phyloP scores from a whole-genome alignment of 2,888 invertebrate genomes.

The Terebella lapidaria region DNA sequence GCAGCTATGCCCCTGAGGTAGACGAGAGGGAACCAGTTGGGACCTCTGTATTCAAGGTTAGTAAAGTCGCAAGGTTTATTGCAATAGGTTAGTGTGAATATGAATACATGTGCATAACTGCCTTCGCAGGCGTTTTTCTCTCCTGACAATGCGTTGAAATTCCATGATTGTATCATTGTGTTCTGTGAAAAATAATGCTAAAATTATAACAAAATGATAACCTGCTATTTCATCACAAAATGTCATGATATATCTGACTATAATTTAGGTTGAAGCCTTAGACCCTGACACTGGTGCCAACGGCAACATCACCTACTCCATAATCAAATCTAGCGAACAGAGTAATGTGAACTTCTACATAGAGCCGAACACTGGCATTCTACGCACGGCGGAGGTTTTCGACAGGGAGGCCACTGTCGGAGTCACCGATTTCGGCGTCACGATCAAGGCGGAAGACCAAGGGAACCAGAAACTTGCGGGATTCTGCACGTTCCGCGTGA shows the following conservation, averaged over 20 bases:
- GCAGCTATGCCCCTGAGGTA: slow-evolving; percentile 75
- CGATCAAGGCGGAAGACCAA: slow-evolving; percentile 96
- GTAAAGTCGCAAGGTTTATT: neutral
- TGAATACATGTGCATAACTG: neutral
- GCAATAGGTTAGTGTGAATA: neutral
- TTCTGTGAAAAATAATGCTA: too few relatives aligned
- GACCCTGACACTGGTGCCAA: slow-evolving; percentile 88
- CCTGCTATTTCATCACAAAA: neutral
- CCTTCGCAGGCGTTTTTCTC: neutral
- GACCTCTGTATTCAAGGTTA: slow-evolving; percentile 23
- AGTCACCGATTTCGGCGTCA: slow-evolving; percentile 53
- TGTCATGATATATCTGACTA: neutral
- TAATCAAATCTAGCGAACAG: slow-evolving; percentile 69
- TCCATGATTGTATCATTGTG: too few relatives aligned
- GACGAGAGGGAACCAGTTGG: slow-evolving; percentile 25
- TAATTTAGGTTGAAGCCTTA: slow-evolving; percentile 77
- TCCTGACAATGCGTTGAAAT: neutral
- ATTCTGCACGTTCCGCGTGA: slow-evolving; percentile 75
- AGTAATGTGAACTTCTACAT: slow-evolving; percentile 90
- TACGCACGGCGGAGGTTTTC: slow-evolving; percentile 66
- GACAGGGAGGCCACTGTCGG: slow-evolving; percentile 68
- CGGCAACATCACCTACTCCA: slow-evolving; percentile 83
- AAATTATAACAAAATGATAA: neutral
- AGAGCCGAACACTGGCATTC: slow-evolving; percentile 90
- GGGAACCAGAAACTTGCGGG: slow-evolving; percentile 96